Conservation (phyloP, 1,140 invertebrate species). For the Oedothorax gibbosus region DNA sequence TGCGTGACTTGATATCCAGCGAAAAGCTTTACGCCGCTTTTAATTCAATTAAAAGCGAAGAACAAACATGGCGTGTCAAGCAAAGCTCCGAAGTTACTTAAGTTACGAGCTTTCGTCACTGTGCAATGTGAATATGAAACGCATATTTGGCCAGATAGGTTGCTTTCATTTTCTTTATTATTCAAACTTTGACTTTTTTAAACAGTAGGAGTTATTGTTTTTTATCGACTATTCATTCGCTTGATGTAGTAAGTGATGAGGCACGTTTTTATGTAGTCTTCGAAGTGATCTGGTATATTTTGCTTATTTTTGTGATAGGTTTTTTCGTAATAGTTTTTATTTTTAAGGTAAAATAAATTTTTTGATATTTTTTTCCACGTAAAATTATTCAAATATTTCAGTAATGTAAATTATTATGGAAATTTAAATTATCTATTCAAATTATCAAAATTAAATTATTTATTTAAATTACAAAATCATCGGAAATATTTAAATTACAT, state of each 20-base stretch:
- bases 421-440: too few relatives aligned
- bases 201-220: neutral
- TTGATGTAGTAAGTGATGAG: too few relatives aligned
- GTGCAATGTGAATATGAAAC: neutral
- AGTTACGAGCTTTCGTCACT: slow-evolving; percentile 23
- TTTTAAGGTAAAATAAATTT: too few relatives aligned
- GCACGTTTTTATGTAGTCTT: neutral
- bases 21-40: slow-evolving; percentile 45
- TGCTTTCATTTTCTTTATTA: neutral
- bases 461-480: too few relatives aligned
- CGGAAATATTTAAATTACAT: too few relatives aligned
- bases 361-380: too few relatives aligned
- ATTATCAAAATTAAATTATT: too few relatives aligned
- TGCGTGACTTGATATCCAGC: slow-evolving; percentile 22
- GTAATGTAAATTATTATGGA: too few relatives aligned
- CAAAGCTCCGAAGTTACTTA: slow-evolving; percentile 18
- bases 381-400: too few relatives aligned
- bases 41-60: slow-evolving; percentile 52
- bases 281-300: too few relatives aligned
- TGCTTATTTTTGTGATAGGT: too few relatives aligned
- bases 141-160: neutral
- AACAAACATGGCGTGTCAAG: slow-evolving; percentile 42
- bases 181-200: slow-evolving; percentile 1
- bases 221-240: neutral
- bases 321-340: too few relatives aligned